Percentiles rank a stretch among this genome's conserved stretches.
These are phyloP conservation scores for Sylvilagus floridanus DNA, from an alignment of 2,797 vertebrate genomes.

Conservation along the genomic window DNA sequence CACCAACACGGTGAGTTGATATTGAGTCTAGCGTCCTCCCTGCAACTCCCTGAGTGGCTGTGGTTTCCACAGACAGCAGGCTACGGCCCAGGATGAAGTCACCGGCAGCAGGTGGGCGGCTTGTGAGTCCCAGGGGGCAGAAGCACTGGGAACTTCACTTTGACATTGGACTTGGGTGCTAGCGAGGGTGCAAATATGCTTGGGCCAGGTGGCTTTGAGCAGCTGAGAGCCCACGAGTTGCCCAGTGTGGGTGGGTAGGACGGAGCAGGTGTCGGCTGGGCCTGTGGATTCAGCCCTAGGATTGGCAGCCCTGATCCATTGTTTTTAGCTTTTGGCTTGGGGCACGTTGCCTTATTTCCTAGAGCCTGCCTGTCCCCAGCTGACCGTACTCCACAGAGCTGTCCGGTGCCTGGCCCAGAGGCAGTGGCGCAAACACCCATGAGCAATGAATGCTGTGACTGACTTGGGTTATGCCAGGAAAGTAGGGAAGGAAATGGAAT, in stretches of 20 bases:
- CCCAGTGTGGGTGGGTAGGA: background rate
- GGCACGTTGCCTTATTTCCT: background rate
- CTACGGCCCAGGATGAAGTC: conserved; percentile 31
- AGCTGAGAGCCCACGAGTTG: background rate
- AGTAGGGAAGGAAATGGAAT: background rate
- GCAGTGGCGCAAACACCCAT: background rate
- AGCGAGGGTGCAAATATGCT: background rate
- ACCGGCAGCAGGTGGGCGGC: background rate
- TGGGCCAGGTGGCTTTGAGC: background rate
- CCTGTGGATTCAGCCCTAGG: background rate
- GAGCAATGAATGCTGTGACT: accelerated
- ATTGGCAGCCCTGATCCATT: background rate
- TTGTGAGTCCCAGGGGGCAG: conserved; percentile 22
- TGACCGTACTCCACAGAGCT: background rate
- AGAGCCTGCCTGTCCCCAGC: background rate
- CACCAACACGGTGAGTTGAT: conserved; percentile 65
- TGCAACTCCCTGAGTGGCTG: background rate
- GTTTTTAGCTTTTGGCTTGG: background rate
- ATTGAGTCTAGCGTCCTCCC: conserved; percentile 66
- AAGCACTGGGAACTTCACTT: background rate
- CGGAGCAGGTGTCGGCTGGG: background rate
- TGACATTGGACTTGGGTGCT: background rate
- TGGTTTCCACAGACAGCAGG: conserved; percentile 65
- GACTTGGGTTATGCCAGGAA: background rate
- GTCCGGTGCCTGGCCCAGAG: background rate